A percentile compares a stretch with the other conserved stretches of the same genome.
phyloP scores from a whole-genome alignment of 2,797 vertebrate species.

The Oceanodroma leucorhoa region DNA sequence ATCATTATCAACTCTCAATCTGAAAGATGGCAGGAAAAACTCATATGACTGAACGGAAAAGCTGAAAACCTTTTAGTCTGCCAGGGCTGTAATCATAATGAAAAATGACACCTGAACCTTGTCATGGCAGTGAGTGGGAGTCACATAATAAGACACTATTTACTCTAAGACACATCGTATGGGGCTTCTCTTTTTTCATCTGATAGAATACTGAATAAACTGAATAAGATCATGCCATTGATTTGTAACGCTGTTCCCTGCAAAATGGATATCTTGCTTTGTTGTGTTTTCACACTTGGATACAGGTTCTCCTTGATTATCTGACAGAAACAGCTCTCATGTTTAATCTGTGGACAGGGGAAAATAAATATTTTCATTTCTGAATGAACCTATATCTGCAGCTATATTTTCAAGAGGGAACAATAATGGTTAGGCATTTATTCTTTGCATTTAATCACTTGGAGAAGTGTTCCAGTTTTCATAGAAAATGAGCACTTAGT shows the following conservation, averaged over 20 bases:
- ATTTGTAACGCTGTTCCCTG: background rate
- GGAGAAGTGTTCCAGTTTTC: background rate
- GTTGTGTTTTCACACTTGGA: background rate
- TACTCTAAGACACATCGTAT: background rate
- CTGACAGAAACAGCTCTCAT: background rate
- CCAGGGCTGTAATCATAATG: background rate
- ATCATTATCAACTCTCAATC: background rate
- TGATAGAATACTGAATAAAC: background rate
- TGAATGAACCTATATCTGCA: background rate
- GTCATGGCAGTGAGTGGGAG: background rate
- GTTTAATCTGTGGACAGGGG: background rate
- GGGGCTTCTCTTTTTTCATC: background rate
- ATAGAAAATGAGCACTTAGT: background rate
- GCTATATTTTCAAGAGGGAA: background rate
- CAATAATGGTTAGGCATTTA: background rate
- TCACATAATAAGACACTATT: background rate
- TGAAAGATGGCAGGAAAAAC: conserved; percentile 1
- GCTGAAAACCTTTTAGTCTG: background rate
- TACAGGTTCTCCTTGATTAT: background rate
- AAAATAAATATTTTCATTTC: conserved; percentile 13
- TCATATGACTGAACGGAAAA: background rate
- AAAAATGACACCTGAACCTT: conserved; percentile 11
- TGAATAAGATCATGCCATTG: background rate
- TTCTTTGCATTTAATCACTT: background rate
- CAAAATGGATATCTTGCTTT: background rate